phyloP scores from a whole-genome alignment of 2,888 invertebrate species.

The Synanthedon vespiformis region DNA sequence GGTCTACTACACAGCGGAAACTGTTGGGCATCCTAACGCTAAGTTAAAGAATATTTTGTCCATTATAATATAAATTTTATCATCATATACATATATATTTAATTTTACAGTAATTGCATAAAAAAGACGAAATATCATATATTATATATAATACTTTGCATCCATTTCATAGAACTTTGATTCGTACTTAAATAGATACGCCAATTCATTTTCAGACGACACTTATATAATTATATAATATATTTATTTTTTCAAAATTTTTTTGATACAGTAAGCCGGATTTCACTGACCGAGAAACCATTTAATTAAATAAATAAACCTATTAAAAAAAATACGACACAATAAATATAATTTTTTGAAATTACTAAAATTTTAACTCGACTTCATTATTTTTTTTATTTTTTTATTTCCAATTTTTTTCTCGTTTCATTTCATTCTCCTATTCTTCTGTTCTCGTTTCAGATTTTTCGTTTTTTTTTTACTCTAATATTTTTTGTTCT shows the following conservation, averaged over 20 bases:
- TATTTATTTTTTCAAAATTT: conserved; percentile 31
- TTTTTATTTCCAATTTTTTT: conserved; percentile 3
- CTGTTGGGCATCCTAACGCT: conserved; percentile 67
- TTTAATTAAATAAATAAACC: conserved; percentile 9
- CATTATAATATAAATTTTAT: conserved; percentile 33
- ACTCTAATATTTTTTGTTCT: conserved; percentile 25
- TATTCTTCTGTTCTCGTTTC: conserved; percentile 54
- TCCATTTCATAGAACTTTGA: conserved; percentile 36
- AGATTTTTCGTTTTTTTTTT: conserved; percentile 9
- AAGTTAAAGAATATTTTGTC: conserved; percentile 54
- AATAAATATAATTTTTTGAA: conserved; percentile 24
- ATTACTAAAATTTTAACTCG: conserved; percentile 28
- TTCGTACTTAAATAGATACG: conserved; percentile 44
- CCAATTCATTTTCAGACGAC: conserved; percentile 34
- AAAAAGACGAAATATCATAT: conserved; percentile 47
- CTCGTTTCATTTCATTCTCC: conserved; percentile 25
- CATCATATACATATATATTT: conserved; percentile 19
- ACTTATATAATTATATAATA: too few species aligned
- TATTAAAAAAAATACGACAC: conserved; percentile 23
- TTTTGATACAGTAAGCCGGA: conserved; percentile 47
- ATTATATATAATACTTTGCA: conserved; percentile 50
- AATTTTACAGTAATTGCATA: conserved; percentile 63
- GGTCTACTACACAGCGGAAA: conserved; percentile 62
- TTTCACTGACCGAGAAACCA: conserved; percentile 14
- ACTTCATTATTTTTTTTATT: conserved; percentile 22